A percentile compares a stretch with the other conserved stretches of the same genome.
These are phyloP conservation scores for Leptinotarsa undecemlineata DNA, from an alignment of 1,140 invertebrate species.

Conservation along the genomic window DNA sequence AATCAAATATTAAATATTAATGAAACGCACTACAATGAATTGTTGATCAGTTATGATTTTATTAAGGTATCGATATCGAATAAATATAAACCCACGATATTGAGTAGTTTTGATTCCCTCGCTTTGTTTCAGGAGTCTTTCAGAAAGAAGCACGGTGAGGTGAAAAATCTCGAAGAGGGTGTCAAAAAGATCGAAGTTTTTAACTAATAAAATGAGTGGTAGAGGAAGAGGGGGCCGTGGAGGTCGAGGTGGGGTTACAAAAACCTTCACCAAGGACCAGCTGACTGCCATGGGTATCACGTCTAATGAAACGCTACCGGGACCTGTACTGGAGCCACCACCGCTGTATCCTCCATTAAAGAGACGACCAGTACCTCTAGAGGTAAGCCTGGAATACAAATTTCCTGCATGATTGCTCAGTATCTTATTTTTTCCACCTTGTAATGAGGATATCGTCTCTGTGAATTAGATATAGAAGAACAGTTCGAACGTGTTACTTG, in stretches of 20 bases:
- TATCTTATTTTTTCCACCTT: too few species aligned
- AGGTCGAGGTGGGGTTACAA: constrained; percentile 59
- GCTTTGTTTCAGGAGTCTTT: constrained; percentile 46
- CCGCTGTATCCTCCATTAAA: constrained; percentile 67
- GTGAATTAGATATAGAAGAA: too few species aligned
- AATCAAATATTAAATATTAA: too few species aligned
- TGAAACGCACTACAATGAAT: too few species aligned
- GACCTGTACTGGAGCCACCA: constrained; percentile 67
- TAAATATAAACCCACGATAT: too few species aligned
- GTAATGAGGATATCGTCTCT: too few species aligned
- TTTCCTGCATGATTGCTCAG: too few species aligned
- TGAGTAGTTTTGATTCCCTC: too few species aligned
- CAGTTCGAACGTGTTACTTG: too few species aligned
- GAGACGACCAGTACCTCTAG: constrained; percentile 61
- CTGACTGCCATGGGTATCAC: constrained; percentile 61
- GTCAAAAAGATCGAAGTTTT: constrained; percentile 48
- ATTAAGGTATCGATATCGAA: too few species aligned
- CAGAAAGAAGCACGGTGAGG: constrained; percentile 44
- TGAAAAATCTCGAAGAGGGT: constrained; percentile 39
- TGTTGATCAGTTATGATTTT: too few species aligned
- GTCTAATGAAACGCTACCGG: constrained; percentile 62
- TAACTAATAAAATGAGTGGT: constrained; percentile 48
- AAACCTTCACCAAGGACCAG: constrained; percentile 67
- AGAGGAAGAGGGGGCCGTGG: constrained; percentile 56
- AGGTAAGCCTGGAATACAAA: constrained; percentile 30